A percentile compares a stretch with the other conserved stretches of the same genome.
Evolutionary conservation across 2,888 invertebrate species (phyloP).

Genomic region (Opisthograptis luteolata): DNA sequence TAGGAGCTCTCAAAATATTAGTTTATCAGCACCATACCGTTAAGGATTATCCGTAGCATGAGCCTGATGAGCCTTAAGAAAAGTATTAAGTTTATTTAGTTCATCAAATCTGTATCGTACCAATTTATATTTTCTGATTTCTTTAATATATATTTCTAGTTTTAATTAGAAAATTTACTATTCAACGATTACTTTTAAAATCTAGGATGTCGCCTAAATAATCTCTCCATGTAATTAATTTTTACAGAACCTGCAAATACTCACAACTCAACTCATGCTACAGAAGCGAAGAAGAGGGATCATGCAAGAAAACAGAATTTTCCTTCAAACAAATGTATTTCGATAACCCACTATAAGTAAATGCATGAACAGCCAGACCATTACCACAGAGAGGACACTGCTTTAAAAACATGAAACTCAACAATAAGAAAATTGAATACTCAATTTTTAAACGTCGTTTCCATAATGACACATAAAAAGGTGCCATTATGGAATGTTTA

Average conservation of each 20-base stretch:
- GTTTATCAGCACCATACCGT: conserved; percentile 19
- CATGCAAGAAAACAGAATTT: conserved; percentile 82
- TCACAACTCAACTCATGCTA: conserved; percentile 64
- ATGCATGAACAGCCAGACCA: conserved; percentile 71
- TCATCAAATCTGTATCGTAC: too few species aligned
- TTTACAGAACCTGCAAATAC: not conserved
- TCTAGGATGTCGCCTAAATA: not conserved
- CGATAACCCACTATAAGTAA: conserved; percentile 72
- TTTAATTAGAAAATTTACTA: too few species aligned
- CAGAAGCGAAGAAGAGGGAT: conserved; percentile 59
- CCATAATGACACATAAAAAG: too few species aligned
- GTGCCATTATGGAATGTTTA: too few species aligned
- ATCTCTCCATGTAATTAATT: not conserved
- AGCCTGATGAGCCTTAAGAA: too few species aligned
- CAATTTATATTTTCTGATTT: too few species aligned
- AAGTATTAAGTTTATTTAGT: too few species aligned
- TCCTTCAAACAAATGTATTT: conserved; percentile 76
- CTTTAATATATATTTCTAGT: too few species aligned
- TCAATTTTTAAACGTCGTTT: not conserved
- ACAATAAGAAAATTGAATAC: not conserved
- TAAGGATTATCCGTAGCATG: conserved; percentile 25
- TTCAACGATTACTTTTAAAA: not conserved
- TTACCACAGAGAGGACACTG: conserved; percentile 54
- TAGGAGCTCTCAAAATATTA: conserved; percentile 6
- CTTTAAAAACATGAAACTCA: conserved; percentile 41